Percentiles rank a stretch among this genome's conserved stretches.
Conservation (phyloP, 2,113 vertebrate genomes). For the Phrynosoma blainvillii region DNA sequence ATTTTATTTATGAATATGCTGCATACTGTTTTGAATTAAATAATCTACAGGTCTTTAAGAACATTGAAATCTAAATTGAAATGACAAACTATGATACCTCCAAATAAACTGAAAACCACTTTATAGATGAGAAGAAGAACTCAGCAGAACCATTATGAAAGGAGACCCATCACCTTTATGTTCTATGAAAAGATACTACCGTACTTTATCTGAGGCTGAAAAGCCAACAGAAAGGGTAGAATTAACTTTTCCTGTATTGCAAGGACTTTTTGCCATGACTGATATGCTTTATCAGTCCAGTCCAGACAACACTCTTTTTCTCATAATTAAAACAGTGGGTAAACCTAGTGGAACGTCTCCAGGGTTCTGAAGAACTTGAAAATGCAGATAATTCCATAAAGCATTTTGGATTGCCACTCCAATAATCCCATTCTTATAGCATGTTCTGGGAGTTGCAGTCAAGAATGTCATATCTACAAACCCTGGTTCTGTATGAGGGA, state of each 20-base stretch:
- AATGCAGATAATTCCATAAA: no score
- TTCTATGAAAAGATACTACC: neutral
- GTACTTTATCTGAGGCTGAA: neutral
- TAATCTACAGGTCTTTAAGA: neutral
- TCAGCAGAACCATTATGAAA: neutral
- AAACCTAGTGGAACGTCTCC: neutral
- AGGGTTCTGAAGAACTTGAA: no score
- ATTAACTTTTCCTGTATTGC: neutral
- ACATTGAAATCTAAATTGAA: neutral
- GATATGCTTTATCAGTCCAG: neutral
- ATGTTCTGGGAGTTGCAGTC: no score
- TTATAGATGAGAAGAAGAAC: neutral
- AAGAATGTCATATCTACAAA: no score
- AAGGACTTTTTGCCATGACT: neutral
- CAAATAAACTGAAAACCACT: neutral
- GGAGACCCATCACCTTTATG: neutral
- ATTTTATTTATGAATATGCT: neutral
- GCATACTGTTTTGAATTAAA: neutral
- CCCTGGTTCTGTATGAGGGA: neutral
- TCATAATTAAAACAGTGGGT: no score
- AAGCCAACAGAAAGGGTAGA: neutral
- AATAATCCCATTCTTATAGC: no score
- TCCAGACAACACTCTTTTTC: neutral
- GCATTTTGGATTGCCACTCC: no score
- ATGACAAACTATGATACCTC: neutral